Conservation (phyloP, 2,888 invertebrate species). For the Hydroisotoma schaefferi region DNA sequence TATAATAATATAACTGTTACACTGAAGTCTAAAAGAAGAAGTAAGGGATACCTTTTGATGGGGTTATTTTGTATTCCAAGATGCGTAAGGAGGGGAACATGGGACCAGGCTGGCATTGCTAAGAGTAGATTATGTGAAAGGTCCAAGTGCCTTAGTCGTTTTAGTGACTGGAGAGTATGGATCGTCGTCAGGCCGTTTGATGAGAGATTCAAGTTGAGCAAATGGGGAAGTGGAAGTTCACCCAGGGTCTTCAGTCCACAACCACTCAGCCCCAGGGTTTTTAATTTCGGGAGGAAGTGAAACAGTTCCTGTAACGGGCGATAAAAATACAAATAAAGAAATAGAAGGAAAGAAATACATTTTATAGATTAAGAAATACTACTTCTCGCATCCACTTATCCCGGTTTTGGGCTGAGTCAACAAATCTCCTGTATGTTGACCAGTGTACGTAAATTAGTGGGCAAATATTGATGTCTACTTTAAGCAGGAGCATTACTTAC, state of each 20-base stretch:
- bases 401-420: no score
- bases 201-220: slow-evolving; percentile 51
- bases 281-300: slow-evolving; percentile 76
- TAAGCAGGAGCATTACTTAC: no score
- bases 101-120: slow-evolving; percentile 69
- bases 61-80: slow-evolving; percentile 80
- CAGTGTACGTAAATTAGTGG: no score
- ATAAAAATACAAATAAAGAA: no score
- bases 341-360: no score
- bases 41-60: slow-evolving; percentile 55
- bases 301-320: slow-evolving; percentile 78
- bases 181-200: slow-evolving; percentile 64
- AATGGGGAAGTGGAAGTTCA: slow-evolving; percentile 67
- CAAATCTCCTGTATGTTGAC: no score
- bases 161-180: slow-evolving; percentile 58
- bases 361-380: no score
- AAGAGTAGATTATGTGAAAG: slow-evolving; percentile 64
- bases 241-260: slow-evolving; percentile 75
- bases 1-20: slow-evolving; percentile 7
- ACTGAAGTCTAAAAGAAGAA: neutral
- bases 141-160: neutral
- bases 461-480: no score
- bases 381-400: no score
- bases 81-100: slow-evolving; percentile 67
- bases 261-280: slow-evolving; percentile 70